Percentiles rank a stretch among this genome's conserved stretches.
phyloP scores from a whole-genome alignment of 30 jellyfish, hydroid and myxozoan species.

The Clytia hemisphaerica region DNA sequence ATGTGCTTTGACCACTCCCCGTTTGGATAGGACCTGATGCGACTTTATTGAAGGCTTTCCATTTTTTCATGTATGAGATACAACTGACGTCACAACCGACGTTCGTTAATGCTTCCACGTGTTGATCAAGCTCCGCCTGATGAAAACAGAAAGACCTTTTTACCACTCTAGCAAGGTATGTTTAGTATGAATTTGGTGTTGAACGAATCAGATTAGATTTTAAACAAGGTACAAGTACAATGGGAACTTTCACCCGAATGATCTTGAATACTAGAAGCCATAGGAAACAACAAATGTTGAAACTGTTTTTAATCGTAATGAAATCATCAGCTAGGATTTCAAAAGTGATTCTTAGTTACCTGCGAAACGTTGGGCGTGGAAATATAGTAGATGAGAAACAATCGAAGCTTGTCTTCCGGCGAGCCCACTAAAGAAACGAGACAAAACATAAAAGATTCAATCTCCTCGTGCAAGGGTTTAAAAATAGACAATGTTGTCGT shows the following conservation, averaged over 20 bases:
- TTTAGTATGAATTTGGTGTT: no score
- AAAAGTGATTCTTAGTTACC: conserved; percentile 51
- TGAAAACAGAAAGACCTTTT: neutral
- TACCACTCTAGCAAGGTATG: no score
- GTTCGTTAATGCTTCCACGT: conserved; percentile 52
- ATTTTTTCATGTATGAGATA: conserved; percentile 50
- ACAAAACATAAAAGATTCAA: neutral
- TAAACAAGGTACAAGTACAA: no score
- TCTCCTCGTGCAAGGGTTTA: neutral
- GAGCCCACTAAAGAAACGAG: conserved; percentile 66
- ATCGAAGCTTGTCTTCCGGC: conserved; percentile 88
- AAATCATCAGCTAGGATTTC: no score
- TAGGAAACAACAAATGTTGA: no score
- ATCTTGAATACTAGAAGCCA: no score
- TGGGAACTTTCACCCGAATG: no score
- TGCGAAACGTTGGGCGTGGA: conserved; percentile 61
- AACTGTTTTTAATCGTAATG: no score
- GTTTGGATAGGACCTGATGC: conserved; percentile 94
- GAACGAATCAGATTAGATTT: no score
- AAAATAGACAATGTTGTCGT: no score
- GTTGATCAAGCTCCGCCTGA: conserved; percentile 75
- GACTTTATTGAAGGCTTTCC: conserved; percentile 86
- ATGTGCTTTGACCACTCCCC: conserved; percentile 88
- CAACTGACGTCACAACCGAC: conserved; percentile 72
- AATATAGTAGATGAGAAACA: conserved; percentile 65